Evolutionary conservation across 2,888 invertebrate species (phyloP), one percentile per base, ranked within the genome.

Genomic region (Stenodera caucasica): DNA sequence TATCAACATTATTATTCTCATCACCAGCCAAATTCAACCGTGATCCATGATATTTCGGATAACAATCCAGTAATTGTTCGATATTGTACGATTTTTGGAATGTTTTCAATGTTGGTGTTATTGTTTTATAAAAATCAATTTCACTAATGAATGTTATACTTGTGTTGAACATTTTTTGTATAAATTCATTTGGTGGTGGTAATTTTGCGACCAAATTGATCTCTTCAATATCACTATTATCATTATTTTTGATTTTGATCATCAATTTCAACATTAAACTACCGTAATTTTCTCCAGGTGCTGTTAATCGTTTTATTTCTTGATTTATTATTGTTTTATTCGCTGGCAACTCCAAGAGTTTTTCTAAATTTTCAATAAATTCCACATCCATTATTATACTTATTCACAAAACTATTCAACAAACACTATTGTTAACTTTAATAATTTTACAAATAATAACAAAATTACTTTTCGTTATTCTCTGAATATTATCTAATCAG

Each of bases 281-380:
- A 0, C 85, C 85, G 70, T 85, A 86, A 70, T 86, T 85, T 67
- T 86, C 85, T 1, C 85, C 85, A 0, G 82, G 80, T 21, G 81
- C 81, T 30, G 82, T 81, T n/a, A 83, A 71, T 62, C 75, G 77
- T 29, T 75, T 72, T 14, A 75, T 73, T 14, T 68, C 65, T 56
- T 79, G 80, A 0, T 75, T 70, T 1, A 75, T 23, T 35, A 68
- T 55, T 57, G 49, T 60, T 15, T 49, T 23, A 37, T 57, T 49
- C 6, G 50, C 14, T 29, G 53, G 50, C 14, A 58, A 55, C 33
- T 33, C 6, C 12, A 52, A 52, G 2, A 52, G 2, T 7, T 52
- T n/a, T 5, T 52, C n/a, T 32, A 52, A 9, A 18, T 52, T 32
- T 21, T 33, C 26, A 7, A 52, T 52, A 21, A 2, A 33, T 18